These are phyloP conservation scores for Thalassarche chlororhynchos DNA, from an alignment of 2,113 vertebrate genomes.

Conservation along the genomic window DNA sequence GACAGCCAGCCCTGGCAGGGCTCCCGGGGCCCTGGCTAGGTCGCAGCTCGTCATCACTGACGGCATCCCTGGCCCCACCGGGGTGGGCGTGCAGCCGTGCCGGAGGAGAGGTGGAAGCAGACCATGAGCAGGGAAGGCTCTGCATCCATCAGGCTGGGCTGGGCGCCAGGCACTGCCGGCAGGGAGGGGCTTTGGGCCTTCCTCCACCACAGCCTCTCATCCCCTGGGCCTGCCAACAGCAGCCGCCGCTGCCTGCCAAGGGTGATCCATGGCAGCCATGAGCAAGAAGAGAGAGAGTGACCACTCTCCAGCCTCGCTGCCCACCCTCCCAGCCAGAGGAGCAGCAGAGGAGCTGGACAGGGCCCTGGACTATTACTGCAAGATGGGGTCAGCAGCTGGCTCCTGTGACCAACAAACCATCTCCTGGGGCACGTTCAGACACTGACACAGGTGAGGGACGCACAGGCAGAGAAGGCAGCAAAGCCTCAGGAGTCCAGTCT, in stretches of 20 bases:
- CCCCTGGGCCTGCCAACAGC: background rate
- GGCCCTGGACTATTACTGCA: background rate
- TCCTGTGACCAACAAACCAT: background rate
- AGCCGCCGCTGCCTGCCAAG: rapidly evolving
- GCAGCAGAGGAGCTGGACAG: background rate
- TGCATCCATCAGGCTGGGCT: background rate
- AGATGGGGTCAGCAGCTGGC: background rate
- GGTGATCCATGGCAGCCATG: background rate
- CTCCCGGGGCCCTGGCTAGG: background rate
- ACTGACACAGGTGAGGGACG: rapidly evolving
- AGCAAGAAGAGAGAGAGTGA: background rate
- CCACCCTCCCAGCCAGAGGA: background rate
- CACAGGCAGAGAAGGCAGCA: background rate
- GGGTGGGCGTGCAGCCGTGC: background rate
- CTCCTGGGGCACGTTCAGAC: rapidly evolving
- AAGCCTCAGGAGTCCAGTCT: background rate
- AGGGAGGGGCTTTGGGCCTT: background rate
- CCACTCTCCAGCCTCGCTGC: background rate
- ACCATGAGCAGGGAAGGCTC: background rate
- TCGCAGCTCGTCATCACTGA: background rate
- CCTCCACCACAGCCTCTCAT: background rate
- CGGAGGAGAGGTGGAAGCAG: background rate
- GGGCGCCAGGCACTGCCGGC: background rate
- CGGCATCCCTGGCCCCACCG: rapidly evolving
- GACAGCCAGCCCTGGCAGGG: background rate